phyloP scores from a whole-genome alignment of 2,113 vertebrate species.

The Scytalopus superciliaris region DNA sequence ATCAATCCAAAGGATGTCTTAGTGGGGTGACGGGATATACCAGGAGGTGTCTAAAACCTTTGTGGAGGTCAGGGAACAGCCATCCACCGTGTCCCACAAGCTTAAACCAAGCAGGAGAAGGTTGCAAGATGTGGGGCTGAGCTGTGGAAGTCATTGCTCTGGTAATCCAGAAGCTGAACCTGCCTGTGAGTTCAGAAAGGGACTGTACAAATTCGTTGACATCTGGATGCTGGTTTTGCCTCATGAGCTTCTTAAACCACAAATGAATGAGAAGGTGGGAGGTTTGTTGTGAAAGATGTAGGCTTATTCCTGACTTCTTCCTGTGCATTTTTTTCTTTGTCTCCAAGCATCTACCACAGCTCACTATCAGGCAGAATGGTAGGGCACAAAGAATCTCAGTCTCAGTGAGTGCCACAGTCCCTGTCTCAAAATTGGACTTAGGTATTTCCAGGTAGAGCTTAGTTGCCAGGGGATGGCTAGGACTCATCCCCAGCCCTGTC shows the following conservation, averaged over 20 bases:
- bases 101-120: not conserved
- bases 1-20: not conserved
- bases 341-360: not conserved
- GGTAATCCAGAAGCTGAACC: not conserved
- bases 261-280: not conserved
- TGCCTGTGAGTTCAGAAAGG: not conserved
- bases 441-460: not conserved
- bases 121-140: rapidly evolving
- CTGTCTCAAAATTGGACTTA: not conserved
- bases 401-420: not conserved
- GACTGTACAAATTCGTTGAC: not conserved
- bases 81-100: not conserved
- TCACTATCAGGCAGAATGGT: rapidly evolving
- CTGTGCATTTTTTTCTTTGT: not conserved
- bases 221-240: not conserved
- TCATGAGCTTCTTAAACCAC: not conserved
- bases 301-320: not conserved
- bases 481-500: not conserved
- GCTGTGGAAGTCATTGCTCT: not conserved
- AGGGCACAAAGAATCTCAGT: not conserved
- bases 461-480: too few species aligned
- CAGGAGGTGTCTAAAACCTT: not conserved
- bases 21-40: not conserved
- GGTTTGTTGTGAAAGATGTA: not conserved
- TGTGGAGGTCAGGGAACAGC: not conserved